Evolutionary conservation across 2,888 invertebrate genomes (phyloP), one percentile per base, ranked within the genome.

Genomic region (Axea sp.): DNA sequence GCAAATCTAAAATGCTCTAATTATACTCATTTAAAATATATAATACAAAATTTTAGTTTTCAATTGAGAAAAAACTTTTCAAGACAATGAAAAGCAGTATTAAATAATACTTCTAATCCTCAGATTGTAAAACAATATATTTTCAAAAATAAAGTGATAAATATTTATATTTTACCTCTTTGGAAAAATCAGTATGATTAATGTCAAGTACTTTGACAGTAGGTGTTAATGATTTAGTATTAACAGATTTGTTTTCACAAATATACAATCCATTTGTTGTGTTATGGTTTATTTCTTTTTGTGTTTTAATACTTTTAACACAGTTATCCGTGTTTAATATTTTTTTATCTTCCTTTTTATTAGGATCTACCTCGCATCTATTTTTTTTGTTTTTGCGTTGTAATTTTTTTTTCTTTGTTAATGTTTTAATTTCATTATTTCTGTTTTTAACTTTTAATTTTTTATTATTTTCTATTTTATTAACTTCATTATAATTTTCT

Each of bases 81-180:
- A n/a, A n/a, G n/a, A n/a, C n/a, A n/a, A n/a, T n/a, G n/a, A n/a
- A n/a, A n/a, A n/a, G n/a, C n/a, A n/a, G n/a, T n/a, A n/a, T n/a
- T n/a, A n/a, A n/a, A n/a, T n/a, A n/a, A n/a, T n/a, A n/a, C n/a
- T n/a, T n/a, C n/a, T n/a, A n/a, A n/a, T n/a, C n/a, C n/a, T n/a
- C n/a, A n/a, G n/a, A n/a, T n/a, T n/a, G n/a, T n/a, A n/a, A n/a
- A n/a, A n/a, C n/a, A n/a, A n/a, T n/a, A n/a, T n/a, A n/a, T n/a
- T n/a, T n/a, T n/a, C n/a, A n/a, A n/a, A n/a, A n/a, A n/a, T n/a
- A n/a, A n/a, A n/a, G n/a, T n/a, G n/a, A n/a, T 26, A 26, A 26
- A 26, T 26, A 26, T 2, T 26, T n/a, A 31, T 9, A 35, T 14
- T 2, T 39, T 64, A 64, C 64, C 51, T 64, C 51, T 51, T 62